Percentiles rank a stretch among this genome's conserved stretches.
phyloP scores from a whole-genome alignment of 2,797 vertebrate species.

The Triplophysa yarkandensis region DNA sequence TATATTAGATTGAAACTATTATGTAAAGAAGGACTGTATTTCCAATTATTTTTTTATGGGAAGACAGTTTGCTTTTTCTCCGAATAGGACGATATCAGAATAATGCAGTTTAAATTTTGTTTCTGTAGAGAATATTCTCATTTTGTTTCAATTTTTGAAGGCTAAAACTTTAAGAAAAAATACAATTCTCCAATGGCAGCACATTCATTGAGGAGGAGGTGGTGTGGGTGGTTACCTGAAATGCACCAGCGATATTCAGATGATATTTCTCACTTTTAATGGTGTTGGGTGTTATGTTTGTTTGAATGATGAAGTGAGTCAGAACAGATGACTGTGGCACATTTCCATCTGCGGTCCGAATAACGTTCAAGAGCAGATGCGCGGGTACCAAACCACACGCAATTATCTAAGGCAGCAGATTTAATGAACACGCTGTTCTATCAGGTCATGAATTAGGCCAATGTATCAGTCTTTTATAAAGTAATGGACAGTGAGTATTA shows the following conservation, averaged over 20 bases:
- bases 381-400: constrained; percentile 35
- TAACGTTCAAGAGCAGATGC: constrained; percentile 20
- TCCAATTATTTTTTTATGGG: too few relatives aligned
- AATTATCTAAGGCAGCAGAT: constrained; percentile 31
- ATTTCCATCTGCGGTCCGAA: constrained; percentile 7
- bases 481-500: constrained; percentile 52
- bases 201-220: constrained; percentile 22
- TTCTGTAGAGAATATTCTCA: not conserved
- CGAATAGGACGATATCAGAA: not conserved
- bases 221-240: constrained; percentile 32
- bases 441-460: constrained; percentile 51
- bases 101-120: not conserved
- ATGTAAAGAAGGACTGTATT: too few relatives aligned
- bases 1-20: too few relatives aligned
- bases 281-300: constrained; percentile 15
- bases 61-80: not conserved
- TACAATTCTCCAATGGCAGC: not conserved
- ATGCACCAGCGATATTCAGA: constrained; percentile 30
- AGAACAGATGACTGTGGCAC: constrained; percentile 1
- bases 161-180: not conserved
- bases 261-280: constrained; percentile 26
- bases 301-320: constrained; percentile 19
- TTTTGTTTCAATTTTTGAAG: not conserved
- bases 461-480: constrained; percentile 42
- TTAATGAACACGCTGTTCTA: constrained; percentile 40